These are phyloP conservation scores for Anastatus disparis DNA, from an alignment of 1,140 invertebrate species.

Conservation along the genomic window DNA sequence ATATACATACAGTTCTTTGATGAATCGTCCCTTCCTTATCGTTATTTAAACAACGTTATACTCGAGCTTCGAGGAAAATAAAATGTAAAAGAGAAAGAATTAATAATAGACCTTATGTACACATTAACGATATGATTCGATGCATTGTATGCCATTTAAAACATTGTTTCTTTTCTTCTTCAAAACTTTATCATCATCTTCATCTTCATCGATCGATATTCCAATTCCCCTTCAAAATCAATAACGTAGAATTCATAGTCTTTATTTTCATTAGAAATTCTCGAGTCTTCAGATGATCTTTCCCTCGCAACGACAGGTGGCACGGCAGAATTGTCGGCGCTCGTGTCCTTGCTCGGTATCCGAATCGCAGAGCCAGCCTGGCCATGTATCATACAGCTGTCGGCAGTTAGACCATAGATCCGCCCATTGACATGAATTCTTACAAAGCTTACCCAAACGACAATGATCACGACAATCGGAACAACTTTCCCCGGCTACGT, in stretches of 20 bases:
- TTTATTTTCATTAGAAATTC: too few species aligned
- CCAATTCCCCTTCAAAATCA: too few species aligned
- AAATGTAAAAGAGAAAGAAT: too few species aligned
- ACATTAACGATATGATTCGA: background rate
- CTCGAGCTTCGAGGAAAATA: too few species aligned
- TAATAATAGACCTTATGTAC: too few species aligned
- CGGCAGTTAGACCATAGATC: slow-evolving; percentile 81
- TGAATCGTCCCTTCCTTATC: too few species aligned
- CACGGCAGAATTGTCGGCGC: slow-evolving; percentile 72
- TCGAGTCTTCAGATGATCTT: slow-evolving; percentile 48
- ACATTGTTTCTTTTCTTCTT: too few species aligned
- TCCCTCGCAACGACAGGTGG: slow-evolving; percentile 76
- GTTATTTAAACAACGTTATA: too few species aligned
- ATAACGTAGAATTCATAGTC: too few species aligned
- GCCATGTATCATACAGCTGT: slow-evolving; percentile 70
- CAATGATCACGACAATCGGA: slow-evolving; percentile 74
- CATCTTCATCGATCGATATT: too few species aligned
- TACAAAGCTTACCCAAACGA: slow-evolving; percentile 74
- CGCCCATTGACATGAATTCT: slow-evolving; percentile 76
- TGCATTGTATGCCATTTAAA: background rate
- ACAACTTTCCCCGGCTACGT: slow-evolving; percentile 74
- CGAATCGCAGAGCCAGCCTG: slow-evolving; percentile 73
- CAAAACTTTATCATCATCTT: too few species aligned
- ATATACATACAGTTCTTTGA: too few species aligned
- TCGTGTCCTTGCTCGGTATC: slow-evolving; percentile 69